A percentile compares a stretch with the other conserved stretches of the same genome.
Conservation (phyloP, 2,888 invertebrate species). For the Periphyllus acericola region DNA sequence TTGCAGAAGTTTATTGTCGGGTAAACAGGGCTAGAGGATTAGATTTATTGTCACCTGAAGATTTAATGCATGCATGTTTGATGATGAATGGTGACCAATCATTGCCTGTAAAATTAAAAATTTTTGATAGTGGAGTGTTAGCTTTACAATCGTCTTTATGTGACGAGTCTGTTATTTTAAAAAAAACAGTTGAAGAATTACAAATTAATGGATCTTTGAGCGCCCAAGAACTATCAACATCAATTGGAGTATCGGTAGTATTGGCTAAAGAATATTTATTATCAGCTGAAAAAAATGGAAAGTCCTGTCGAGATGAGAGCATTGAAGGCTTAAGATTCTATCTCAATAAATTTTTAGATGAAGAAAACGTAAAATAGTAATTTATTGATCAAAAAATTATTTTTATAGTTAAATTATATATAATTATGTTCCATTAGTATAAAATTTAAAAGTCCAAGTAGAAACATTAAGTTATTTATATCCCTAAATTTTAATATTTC, state of each 20-base stretch:
- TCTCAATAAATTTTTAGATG: slow-evolving; percentile 82
- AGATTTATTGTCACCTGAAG: slow-evolving; percentile 96
- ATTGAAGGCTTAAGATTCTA: slow-evolving; percentile 95
- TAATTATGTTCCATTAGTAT: background rate
- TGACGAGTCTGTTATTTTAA: slow-evolving; percentile 77
- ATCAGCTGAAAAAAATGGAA: slow-evolving; percentile 85
- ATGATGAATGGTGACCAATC: slow-evolving; percentile 72
- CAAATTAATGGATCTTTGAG: slow-evolving; percentile 75
- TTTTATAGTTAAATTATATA: background rate
- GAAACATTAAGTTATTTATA: background rate
- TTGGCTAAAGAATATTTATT: slow-evolving; percentile 89
- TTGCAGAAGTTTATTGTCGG: slow-evolving; percentile 96
- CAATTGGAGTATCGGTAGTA: slow-evolving; percentile 85
- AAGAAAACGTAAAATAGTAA: background rate
- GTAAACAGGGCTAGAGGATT: slow-evolving; percentile 96
- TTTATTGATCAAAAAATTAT: background rate
- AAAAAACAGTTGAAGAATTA: slow-evolving; percentile 69
- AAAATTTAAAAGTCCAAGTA: background rate
- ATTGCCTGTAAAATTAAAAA: slow-evolving; percentile 80
- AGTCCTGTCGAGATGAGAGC: slow-evolving; percentile 93
- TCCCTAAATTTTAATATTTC: no score
- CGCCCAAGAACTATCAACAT: slow-evolving; percentile 87
- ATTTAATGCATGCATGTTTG: slow-evolving; percentile 90
- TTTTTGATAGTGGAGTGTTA: slow-evolving; percentile 95
- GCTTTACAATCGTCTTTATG: slow-evolving; percentile 87